Conservation (phyloP, 2,113 vertebrate species). For the Oceanites oceanicus region DNA sequence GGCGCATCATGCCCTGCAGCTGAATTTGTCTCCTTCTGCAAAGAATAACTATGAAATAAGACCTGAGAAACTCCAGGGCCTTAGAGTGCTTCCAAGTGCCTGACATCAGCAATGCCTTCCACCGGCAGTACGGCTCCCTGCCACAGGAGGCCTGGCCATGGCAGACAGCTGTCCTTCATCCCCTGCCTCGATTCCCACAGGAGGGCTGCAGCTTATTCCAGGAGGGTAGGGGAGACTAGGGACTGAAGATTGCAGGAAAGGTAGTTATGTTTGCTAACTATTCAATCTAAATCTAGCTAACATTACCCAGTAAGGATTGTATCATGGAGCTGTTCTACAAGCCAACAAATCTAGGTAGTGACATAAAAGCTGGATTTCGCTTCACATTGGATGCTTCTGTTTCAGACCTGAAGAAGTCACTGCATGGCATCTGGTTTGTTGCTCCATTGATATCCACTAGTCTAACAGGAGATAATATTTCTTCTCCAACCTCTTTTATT, state of each 20-base stretch:
- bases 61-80: background rate
- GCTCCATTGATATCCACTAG: background rate
- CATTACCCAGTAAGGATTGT: background rate
- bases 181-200: rapidly evolving
- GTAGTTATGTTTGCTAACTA: background rate
- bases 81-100: rapidly evolving
- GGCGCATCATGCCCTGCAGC: background rate
- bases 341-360: background rate
- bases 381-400: background rate
- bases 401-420: background rate
- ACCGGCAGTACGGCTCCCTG: background rate
- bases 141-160: rapidly evolving
- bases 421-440: background rate
- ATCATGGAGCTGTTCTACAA: background rate
- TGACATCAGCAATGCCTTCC: background rate
- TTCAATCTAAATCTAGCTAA: background rate
- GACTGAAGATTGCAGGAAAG: background rate
- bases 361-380: background rate
- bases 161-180: background rate
- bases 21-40: background rate
- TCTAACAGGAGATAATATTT: background rate
- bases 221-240: background rate
- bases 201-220: background rate
- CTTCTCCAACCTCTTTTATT: background rate
- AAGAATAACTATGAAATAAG: background rate